These are phyloP conservation scores for Ranitomeya variabilis DNA, from an alignment of 2,113 vertebrate species.

Conservation along the genomic window DNA sequence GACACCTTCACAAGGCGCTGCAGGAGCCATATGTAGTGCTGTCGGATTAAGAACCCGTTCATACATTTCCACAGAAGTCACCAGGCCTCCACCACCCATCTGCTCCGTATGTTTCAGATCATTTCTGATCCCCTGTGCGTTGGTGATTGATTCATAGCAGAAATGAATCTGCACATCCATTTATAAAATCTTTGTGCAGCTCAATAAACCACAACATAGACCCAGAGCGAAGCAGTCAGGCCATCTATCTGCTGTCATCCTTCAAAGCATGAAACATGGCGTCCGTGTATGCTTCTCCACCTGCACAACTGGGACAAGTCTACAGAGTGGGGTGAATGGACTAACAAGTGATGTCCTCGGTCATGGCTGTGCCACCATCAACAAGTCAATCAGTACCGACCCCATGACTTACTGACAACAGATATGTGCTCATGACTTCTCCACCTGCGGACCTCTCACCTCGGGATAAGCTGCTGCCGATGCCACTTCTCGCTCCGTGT, in stretches of 20 bases:
- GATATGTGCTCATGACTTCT: not conserved
- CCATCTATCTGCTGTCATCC: not conserved
- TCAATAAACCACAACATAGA: not conserved
- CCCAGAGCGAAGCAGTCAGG: not conserved
- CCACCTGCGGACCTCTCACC: no score
- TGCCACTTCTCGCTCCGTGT: no score
- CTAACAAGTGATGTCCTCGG: not conserved
- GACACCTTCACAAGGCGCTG: not conserved
- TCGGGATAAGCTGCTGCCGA: not conserved
- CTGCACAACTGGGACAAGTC: not conserved
- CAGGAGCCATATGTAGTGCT: not conserved
- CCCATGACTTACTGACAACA: not conserved
- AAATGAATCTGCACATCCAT: not conserved
- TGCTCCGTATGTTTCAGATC: not conserved
- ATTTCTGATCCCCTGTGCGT: not conserved
- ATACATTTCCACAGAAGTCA: not conserved
- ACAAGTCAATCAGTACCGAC: no score
- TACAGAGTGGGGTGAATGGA: not conserved
- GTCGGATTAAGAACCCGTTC: not conserved
- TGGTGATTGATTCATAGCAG: not conserved
- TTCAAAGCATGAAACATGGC: not conserved
- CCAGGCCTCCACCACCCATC: not conserved
- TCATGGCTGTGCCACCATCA: not conserved
- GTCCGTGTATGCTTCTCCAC: not conserved
- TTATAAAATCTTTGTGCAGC: slow-evolving; percentile 2